These are phyloP conservation scores for Calyptomena viridis DNA, from an alignment of 2,113 vertebrate species.

Conservation along the genomic window DNA sequence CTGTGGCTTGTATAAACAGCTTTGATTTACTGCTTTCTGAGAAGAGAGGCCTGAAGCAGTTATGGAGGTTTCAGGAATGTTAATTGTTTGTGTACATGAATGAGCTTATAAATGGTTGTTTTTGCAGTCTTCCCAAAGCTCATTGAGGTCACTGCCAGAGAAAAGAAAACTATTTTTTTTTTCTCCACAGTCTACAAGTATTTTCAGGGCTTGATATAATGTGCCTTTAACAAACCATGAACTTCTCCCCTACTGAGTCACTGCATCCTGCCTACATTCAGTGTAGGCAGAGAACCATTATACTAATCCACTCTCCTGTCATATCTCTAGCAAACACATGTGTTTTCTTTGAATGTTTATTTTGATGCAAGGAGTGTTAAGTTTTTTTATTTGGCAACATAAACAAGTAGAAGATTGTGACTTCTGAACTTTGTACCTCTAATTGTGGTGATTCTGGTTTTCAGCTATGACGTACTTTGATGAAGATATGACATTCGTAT, in stretches of 20 bases:
- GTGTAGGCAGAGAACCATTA: conserved; percentile 67
- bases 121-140: conserved; percentile 45
- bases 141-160: conserved; percentile 28
- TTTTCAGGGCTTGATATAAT: conserved; percentile 57
- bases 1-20: conserved; percentile 28
- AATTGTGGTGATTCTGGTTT: conserved; percentile 46
- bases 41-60: conserved; percentile 30
- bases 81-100: conserved; percentile 54
- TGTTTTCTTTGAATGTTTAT: conserved; percentile 70
- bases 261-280: conserved; percentile 53
- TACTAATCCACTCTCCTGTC: conserved; percentile 67
- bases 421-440: conserved; percentile 42
- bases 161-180: background rate
- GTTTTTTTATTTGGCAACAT: conserved; percentile 42
- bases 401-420: conserved; percentile 13
- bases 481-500: background rate
- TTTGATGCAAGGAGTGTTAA: conserved; percentile 55
- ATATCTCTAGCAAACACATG: conserved; percentile 75
- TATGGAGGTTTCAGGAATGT: conserved; percentile 36
- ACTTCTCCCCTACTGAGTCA: conserved; percentile 59
- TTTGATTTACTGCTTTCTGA: conserved; percentile 38
- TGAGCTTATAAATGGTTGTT: conserved; percentile 51
- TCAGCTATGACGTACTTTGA: background rate
- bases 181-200: conserved; percentile 24
- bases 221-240: conserved; percentile 69